These are phyloP conservation scores for Ceyx melanurus DNA, from an alignment of 2,113 vertebrate species.

Conservation along the genomic window DNA sequence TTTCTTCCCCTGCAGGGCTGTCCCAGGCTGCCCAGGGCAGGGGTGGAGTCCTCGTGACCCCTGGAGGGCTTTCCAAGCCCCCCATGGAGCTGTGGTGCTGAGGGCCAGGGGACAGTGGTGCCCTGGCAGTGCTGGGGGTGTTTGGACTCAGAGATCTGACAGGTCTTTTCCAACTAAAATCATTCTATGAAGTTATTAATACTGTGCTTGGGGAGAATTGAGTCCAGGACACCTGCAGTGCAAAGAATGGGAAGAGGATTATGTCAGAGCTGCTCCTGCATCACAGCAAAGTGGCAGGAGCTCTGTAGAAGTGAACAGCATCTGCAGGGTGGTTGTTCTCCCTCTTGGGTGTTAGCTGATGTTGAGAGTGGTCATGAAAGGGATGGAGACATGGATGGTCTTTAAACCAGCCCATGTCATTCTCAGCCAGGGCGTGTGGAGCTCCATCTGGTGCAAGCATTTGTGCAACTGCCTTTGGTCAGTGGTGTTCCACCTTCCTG, in stretches of 20 bases:
- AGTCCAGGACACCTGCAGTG: neutral
- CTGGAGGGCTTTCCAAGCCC: too few relatives aligned
- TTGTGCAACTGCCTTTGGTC: neutral
- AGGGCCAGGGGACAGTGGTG: too few relatives aligned
- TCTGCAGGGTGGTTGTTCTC: neutral
- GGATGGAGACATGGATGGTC: neutral
- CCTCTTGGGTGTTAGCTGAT: neutral
- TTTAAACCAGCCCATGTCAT: neutral
- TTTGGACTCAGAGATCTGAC: too few relatives aligned
- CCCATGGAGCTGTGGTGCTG: too few relatives aligned
- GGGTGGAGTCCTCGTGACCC: too few relatives aligned
- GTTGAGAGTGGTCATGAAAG: neutral
- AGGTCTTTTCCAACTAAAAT: too few relatives aligned
- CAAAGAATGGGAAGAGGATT: too few relatives aligned
- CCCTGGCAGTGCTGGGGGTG: too few relatives aligned
- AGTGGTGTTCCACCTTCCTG: neutral
- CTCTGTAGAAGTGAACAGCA: neutral
- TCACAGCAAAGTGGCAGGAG: fast-evolving
- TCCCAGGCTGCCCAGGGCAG: too few relatives aligned
- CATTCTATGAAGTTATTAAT: neutral
- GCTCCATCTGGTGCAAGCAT: neutral
- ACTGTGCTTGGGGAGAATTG: neutral
- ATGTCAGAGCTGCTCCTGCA: neutral
- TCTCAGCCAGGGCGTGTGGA: neutral
- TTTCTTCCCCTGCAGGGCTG: too few relatives aligned